phyloP scores from a whole-genome alignment of 2,113 vertebrate species.

The Cyrtonyx montezumae region DNA sequence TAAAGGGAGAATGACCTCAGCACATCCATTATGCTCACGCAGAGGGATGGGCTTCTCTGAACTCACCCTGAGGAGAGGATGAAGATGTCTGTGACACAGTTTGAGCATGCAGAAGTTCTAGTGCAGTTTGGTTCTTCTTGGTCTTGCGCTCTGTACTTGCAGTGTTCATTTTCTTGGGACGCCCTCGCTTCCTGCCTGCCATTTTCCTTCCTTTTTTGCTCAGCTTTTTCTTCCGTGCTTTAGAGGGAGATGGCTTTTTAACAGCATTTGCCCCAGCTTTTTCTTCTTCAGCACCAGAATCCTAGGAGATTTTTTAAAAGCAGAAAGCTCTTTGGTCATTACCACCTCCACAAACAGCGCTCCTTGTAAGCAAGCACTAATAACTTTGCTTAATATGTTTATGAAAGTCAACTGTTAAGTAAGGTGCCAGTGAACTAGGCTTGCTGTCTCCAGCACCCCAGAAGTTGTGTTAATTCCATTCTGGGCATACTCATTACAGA shows the following conservation, averaged over 20 bases:
- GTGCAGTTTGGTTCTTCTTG: constrained; percentile 91
- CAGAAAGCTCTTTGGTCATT: neutral
- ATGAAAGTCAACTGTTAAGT: neutral
- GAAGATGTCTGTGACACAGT: constrained; percentile 85
- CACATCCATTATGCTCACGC: accelerated
- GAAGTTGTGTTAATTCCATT: neutral
- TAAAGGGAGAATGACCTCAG: neutral
- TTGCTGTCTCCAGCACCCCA: neutral
- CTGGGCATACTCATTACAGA: neutral
- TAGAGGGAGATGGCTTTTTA: constrained; percentile 88
- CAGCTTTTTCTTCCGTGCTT: constrained; percentile 87
- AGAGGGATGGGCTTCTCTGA: neutral
- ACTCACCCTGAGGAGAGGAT: constrained; percentile 92
- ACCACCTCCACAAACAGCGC: accelerated
- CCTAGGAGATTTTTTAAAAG: constrained; percentile 65
- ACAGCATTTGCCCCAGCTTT: constrained; percentile 78
- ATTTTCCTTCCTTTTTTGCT: constrained; percentile 92
- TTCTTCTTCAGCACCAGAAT: constrained; percentile 93
- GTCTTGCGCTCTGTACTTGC: constrained; percentile 85
- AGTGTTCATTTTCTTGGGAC: constrained; percentile 91
- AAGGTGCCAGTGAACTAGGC: neutral
- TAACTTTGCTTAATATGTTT: neutral
- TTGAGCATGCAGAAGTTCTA: constrained; percentile 92
- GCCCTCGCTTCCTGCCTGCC: constrained; percentile 92
- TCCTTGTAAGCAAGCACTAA: neutral